phyloP scores from a whole-genome alignment of 30 jellyfish, hydroid and myxozoan genomes.

The Cassiopea andromeda region DNA sequence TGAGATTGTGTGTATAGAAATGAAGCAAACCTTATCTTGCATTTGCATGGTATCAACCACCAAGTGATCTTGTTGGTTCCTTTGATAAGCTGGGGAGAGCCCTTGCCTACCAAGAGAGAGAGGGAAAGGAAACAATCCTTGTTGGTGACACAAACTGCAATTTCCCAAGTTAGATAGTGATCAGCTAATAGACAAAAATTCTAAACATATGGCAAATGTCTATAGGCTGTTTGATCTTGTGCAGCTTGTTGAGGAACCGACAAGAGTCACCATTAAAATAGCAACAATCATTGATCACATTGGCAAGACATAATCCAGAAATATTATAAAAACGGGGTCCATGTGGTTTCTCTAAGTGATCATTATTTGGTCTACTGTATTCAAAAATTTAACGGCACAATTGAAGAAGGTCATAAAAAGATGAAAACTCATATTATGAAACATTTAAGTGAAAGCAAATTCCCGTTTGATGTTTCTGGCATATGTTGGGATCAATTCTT shows the following conservation, averaged over 20 bases:
- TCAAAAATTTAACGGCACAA: background rate
- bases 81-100: constrained; percentile 5
- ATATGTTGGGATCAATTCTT: constrained; percentile 46
- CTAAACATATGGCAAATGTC: background rate
- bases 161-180: background rate
- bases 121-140: constrained; percentile 2
- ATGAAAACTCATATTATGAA: constrained; percentile 23
- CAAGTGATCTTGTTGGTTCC: background rate
- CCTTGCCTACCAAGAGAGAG: constrained; percentile 2
- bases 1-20: background rate
- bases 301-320: constrained; percentile 20
- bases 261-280: background rate
- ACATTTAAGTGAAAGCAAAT: constrained; percentile 3
- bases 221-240: background rate
- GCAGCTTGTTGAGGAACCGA: background rate
- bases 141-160: background rate
- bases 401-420: background rate
- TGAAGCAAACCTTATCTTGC: background rate
- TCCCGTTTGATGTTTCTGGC: background rate
- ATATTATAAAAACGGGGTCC: constrained; percentile 32
- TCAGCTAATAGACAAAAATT: background rate
- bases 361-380: background rate
- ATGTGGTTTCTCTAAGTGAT: constrained; percentile 42
- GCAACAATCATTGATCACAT: background rate
- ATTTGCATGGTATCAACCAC: background rate